phyloP scores from a whole-genome alignment of 1,140 invertebrate species.

The Archegozetes longisetosus region DNA sequence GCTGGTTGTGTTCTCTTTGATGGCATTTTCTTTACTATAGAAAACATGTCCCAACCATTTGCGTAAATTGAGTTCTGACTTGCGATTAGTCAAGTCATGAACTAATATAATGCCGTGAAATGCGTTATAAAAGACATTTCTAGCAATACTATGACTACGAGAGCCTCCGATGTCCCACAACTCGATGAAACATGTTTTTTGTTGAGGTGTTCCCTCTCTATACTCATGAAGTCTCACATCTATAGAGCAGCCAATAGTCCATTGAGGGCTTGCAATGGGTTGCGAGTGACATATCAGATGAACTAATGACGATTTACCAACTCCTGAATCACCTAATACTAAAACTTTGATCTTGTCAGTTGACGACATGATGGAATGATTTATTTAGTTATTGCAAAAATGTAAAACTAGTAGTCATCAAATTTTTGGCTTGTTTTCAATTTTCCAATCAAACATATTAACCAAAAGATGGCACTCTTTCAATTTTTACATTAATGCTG shows the following conservation, averaged over 20 bases:
- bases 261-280: conserved; percentile 61
- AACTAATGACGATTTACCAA: conserved; percentile 85
- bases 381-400: no score
- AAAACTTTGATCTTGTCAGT: conserved; percentile 71
- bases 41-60: conserved; percentile 85
- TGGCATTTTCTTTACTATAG: conserved; percentile 40
- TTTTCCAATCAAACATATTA: no score
- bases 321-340: conserved; percentile 82
- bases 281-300: conserved; percentile 78
- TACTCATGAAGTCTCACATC: conserved; percentile 92
- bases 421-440: no score
- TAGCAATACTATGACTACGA: conserved; percentile 70
- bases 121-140: conserved; percentile 79
- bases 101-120: conserved; percentile 88
- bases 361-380: neutral
- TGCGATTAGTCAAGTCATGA: conserved; percentile 88
- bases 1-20: conserved; percentile 24
- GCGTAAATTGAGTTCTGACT: conserved; percentile 79
- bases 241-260: conserved; percentile 87
- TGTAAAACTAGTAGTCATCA: no score
- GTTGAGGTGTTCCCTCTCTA: conserved; percentile 73
- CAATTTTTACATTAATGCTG: no score
- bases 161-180: conserved; percentile 92
- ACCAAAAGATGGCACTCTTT: no score
- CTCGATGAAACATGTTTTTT: conserved; percentile 83